Evolutionary conservation across 2,797 vertebrate genomes (phyloP).

Genomic region (Aeoliscus strigatus): DNA sequence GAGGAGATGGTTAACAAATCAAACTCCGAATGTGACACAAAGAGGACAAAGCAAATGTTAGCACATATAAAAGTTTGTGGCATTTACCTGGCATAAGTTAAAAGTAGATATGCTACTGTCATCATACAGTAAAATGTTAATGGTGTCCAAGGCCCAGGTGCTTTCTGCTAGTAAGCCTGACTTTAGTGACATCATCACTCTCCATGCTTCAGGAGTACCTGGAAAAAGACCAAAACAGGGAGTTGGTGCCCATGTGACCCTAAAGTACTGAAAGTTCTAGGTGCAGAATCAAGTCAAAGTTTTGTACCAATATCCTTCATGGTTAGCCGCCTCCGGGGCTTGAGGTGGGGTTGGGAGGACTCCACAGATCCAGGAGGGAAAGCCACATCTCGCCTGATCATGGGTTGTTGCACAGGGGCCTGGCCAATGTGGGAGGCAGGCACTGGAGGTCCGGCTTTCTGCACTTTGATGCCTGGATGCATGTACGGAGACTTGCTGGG

Average conservation of each 20-base stretch:
- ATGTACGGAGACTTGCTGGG: conserved; percentile 95
- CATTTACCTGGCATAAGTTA: conserved; percentile 89
- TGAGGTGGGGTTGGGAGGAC: conserved; percentile 89
- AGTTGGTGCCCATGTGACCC: background rate
- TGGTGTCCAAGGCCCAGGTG: conserved; percentile 98
- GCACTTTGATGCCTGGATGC: conserved; percentile 94
- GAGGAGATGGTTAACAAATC: conserved; percentile 1
- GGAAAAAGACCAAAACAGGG: conserved; percentile 12
- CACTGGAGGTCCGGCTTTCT: conserved; percentile 93
- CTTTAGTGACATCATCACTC: conserved; percentile 99
- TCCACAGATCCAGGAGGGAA: conserved; percentile 95
- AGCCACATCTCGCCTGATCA: conserved; percentile 91
- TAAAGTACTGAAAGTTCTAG: background rate
- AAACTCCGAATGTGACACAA: background rate
- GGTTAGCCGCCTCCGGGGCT: conserved; percentile 89
- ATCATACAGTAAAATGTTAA: conserved; percentile 96
- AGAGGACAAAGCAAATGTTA: background rate
- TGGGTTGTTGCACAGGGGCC: conserved; percentile 86
- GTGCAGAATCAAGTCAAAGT: background rate
- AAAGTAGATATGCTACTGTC: conserved; percentile 97
- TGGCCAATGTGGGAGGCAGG: conserved; percentile 92
- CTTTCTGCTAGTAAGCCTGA: conserved; percentile 96
- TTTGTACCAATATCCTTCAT: conserved; percentile 94
- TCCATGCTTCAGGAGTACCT: conserved; percentile 99
- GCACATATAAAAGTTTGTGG: background rate